Conservation (phyloP, 2,888 invertebrate genomes). For the Tachina grossa region DNA sequence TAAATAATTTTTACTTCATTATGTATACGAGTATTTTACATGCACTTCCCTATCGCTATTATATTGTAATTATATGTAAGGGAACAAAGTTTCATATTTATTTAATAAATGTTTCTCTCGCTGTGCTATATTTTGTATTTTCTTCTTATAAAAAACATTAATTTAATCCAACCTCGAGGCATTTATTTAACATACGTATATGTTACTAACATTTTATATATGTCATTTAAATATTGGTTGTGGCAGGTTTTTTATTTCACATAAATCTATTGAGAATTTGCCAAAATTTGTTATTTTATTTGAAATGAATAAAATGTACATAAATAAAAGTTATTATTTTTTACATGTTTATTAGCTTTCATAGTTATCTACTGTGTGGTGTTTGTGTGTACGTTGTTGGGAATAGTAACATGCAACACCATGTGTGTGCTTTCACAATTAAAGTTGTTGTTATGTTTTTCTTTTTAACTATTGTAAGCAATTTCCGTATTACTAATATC, state of each 20-base stretch:
- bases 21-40: background rate
- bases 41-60: background rate
- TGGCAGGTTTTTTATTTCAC: constrained; percentile 1
- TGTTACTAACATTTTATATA: constrained; percentile 20
- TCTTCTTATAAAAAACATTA: constrained; percentile 14
- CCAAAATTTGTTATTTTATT: constrained; percentile 56
- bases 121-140: background rate
- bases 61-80: background rate
- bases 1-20: background rate
- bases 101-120: constrained; percentile 18
- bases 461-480: too few relatives aligned
- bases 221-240: background rate
- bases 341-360: constrained; percentile 60
- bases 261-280: constrained; percentile 53
- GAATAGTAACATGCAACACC: constrained; percentile 64
- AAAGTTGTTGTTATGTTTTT: background rate
- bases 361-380: constrained; percentile 18
- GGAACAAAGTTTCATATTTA: constrained; percentile 29
- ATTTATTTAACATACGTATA: background rate
- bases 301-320: constrained; percentile 31
- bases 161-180: constrained; percentile 2
- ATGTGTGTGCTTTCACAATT: constrained; percentile 62
- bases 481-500: background rate
- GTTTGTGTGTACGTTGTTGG: constrained; percentile 10
- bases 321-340: constrained; percentile 10